Evolutionary conservation across 2,888 invertebrate species (phyloP), one percentile per base, ranked within the genome.

Genomic region (Acronicta aceris): DNA sequence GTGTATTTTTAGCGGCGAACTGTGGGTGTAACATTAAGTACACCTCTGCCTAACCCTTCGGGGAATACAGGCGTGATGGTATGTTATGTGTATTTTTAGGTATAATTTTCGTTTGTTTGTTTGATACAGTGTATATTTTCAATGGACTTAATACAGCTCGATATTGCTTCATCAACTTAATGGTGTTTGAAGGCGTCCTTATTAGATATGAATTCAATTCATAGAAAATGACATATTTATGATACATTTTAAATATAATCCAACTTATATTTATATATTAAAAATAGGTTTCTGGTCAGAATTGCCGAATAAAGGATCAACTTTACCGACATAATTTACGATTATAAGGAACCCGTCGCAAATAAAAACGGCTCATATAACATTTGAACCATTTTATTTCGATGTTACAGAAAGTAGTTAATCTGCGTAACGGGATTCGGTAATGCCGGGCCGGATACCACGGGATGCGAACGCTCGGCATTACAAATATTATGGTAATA

Each of bases 351-450:
- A 73, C 68, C 80, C 76, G 25, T 47, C 40, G 36, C 47, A 56
- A 51, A 65, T 49, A 65, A 59, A 73, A 58, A 51, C 55, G 25
- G 63, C 50, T 63, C 62, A 61, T 51, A 69, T 65, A 74, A 71
- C 69, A 74, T 62, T 66, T 69, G 67, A 74, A 61, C 69, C 65
- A 70, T 78, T 81, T 81, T 78, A 82, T 81, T 80, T 78, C 64
- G 54, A 65, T 78, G 76, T 83, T 79, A 78, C 67, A 74, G 76
- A 81, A 74, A 79, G 78, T 81, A 84, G 82, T 87, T 89, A 86
- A 89, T 90, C 87, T 88, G 81, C 86, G 88, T 88, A 90, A 86
- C 85, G 85, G 82, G 54, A 51, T 21, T n/a, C 40, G 17, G 33
- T 59, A 54, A 71, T 50, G 53, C 33, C 33, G 30, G 40, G 38